A percentile compares a stretch with the other conserved stretches of the same genome.
phyloP scores from a whole-genome alignment of 1,140 invertebrate genomes.

The Orussus abietinus region DNA sequence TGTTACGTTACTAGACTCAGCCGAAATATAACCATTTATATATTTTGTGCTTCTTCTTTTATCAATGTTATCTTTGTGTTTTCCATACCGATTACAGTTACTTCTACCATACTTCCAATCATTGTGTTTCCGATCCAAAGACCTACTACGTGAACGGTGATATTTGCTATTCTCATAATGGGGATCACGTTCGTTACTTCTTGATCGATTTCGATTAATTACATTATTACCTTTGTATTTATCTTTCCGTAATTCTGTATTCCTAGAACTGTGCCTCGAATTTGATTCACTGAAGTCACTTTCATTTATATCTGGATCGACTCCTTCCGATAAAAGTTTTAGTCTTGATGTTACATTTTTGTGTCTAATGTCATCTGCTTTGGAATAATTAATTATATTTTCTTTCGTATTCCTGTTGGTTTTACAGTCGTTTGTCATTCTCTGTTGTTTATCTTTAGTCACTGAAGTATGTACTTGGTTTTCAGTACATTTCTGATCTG shows the following conservation, averaged over 20 bases:
- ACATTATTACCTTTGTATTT: constrained; percentile 6
- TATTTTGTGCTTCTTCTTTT: not conserved
- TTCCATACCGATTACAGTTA: not conserved
- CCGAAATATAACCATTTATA: not conserved
- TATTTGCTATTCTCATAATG: constrained; percentile 4
- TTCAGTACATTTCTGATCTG: too few species aligned
- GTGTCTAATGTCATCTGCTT: too few species aligned
- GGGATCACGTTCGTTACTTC: constrained; percentile 7
- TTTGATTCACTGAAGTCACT: not conserved
- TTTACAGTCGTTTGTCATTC: too few species aligned
- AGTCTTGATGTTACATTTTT: not conserved
- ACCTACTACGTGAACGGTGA: constrained; percentile 11
- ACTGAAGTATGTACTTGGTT: too few species aligned
- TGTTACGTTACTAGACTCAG: not conserved
- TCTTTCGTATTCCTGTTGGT: too few species aligned
- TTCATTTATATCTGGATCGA: constrained; percentile 6
- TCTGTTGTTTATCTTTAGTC: too few species aligned
- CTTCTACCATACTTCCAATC: constrained; percentile 6
- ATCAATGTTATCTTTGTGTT: not conserved
- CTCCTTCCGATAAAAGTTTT: not conserved
- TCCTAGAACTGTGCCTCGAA: not conserved
- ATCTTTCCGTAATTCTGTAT: constrained; percentile 1
- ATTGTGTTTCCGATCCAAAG: constrained; percentile 10
- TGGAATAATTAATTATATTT: too few species aligned
- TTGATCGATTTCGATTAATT: constrained; percentile 2